These are phyloP conservation scores for Danio albolineatus DNA, from an alignment of 2,797 vertebrate genomes.

Conservation along the genomic window DNA sequence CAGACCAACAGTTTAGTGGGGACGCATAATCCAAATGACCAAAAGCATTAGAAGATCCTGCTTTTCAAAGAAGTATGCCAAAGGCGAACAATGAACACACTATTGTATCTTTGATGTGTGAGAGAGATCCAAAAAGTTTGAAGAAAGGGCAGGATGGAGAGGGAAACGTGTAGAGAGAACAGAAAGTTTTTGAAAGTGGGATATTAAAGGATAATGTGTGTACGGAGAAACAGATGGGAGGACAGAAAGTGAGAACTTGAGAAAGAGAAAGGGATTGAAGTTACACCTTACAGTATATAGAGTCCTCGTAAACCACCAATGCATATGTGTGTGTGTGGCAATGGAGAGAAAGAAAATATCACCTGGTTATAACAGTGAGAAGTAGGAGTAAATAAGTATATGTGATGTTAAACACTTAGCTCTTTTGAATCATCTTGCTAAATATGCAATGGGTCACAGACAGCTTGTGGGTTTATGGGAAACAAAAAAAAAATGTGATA, in stretches of 20 bases:
- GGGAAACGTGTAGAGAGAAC: background rate
- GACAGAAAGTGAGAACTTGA: conserved; percentile 1
- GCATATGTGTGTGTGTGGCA: too few relatives aligned
- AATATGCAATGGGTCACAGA: background rate
- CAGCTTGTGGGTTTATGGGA: too few relatives aligned
- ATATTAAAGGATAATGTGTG: conserved; percentile 16
- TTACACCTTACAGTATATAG: background rate
- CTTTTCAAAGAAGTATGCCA: too few relatives aligned
- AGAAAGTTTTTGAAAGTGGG: background rate
- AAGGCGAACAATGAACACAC: too few relatives aligned
- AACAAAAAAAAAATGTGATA: too few relatives aligned
- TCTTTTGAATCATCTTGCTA: background rate
- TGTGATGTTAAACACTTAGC: conserved; percentile 13
- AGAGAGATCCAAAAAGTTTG: conserved; percentile 16
- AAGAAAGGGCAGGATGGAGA: background rate
- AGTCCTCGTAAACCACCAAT: too few relatives aligned
- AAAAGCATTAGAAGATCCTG: too few relatives aligned
- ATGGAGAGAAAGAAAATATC: background rate
- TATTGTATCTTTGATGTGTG: too few relatives aligned
- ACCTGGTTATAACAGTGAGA: background rate
- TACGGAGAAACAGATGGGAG: background rate
- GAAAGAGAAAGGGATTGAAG: background rate
- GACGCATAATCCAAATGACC: too few relatives aligned
- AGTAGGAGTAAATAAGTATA: background rate
- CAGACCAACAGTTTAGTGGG: too few relatives aligned